Base-by-base conservation (phyloP, 2,888 invertebrate species). In the Piscicola geometra region DNA sequence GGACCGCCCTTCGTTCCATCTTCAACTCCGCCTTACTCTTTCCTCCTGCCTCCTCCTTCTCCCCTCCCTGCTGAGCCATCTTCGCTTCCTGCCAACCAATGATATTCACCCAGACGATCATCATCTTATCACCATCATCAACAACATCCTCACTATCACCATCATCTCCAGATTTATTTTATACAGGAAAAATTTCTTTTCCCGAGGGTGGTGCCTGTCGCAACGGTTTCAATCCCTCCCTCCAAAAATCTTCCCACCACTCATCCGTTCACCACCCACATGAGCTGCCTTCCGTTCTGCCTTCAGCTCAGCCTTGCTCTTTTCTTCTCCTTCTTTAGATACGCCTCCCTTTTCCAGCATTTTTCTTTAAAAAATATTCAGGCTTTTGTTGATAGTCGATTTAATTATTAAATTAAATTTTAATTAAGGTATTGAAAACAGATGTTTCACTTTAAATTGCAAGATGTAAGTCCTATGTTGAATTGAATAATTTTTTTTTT, bases 11-110 rank as follows among this genome's bases (percentile, higher is more conserved):
- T n/a, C 73, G 25, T 33, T 73, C 73, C 32, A 64, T 64, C 25
- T 56, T 73, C 25, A 60, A 52, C 28, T 73, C 56, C 3, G 64
- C 32, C 32, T 73, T 73, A 32, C 64, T 52, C 25, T 72, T 72
- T 18, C 21, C 32, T 47, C 9, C 50, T 47, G 50, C 50, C n/a
- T n/a, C 41, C n/a, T 56, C 60, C 25, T 56, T 56, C 3, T 18
- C 15, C 3, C 3, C 25, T 25, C 21, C 25, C 25, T 56, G 60
- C 25, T 56, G 12, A 18, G 25, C 60, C 60, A 56, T 56, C 5
- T 21, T 5, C 3, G 60, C 60, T 56, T 56, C 60, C 60, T 56
- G 25, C 21, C 3, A 3, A 5, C 9, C 15, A 5, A 41, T 15
- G 9, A 41, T 41, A 5, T 9, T 41, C 41, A 41, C 15, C 36